phyloP scores from a whole-genome alignment of 2,888 invertebrate genomes.

The Gari tellinella region DNA sequence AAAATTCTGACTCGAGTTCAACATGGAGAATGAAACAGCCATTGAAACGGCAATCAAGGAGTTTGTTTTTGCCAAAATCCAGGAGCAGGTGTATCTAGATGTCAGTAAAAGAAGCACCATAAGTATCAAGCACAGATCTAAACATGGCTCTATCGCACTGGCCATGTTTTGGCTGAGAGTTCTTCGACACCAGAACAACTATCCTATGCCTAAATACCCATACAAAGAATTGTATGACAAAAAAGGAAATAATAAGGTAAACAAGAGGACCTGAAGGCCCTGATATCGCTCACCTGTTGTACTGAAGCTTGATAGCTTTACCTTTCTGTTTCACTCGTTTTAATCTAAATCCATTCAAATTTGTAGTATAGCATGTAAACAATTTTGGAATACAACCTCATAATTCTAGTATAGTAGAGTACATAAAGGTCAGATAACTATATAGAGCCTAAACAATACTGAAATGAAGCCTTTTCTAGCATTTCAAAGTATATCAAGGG shows the following conservation, averaged over 20 bases:
- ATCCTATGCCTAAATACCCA: constrained; percentile 72
- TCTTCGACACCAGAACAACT: constrained; percentile 79
- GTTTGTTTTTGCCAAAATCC: constrained; percentile 74
- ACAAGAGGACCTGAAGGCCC: no score
- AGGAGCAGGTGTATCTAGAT: constrained; percentile 75
- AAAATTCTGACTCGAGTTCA: background rate
- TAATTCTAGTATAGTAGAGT: no score
- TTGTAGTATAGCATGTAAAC: no score
- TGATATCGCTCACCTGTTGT: no score
- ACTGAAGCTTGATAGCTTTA: no score
- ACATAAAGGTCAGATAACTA: no score
- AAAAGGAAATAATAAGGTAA: constrained; percentile 65
- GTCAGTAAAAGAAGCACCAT: constrained; percentile 63
- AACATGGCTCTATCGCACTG: constrained; percentile 74
- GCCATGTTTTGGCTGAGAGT: constrained; percentile 80
- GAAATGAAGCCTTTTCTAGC: no score
- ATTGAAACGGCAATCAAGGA: constrained; percentile 73
- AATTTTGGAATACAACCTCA: no score
- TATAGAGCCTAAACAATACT: no score
- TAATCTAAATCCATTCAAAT: no score
- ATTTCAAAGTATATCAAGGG: no score
- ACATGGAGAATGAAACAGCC: constrained; percentile 65
- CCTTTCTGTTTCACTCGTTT: no score
- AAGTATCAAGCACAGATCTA: constrained; percentile 65
- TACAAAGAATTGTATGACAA: constrained; percentile 74